Evolutionary conservation across 1,140 invertebrate genomes (phyloP), one percentile per base, ranked within the genome.

Genomic region (Ceratosolen fusciceps): DNA sequence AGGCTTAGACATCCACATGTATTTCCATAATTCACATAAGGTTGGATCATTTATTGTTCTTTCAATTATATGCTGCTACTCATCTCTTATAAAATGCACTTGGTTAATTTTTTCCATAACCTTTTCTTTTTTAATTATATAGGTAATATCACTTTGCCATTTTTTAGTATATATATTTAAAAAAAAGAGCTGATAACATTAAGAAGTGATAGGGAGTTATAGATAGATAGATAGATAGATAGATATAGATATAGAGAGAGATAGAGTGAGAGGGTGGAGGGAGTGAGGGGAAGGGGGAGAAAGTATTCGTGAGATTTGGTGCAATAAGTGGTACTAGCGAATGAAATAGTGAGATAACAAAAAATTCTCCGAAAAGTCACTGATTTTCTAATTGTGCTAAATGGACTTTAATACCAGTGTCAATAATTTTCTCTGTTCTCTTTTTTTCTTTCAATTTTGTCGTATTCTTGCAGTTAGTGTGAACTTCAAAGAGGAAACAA

Each of bases 371-470:
- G n/a, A 72, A 31, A 72, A 76, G 74, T 67, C 60, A 29, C 70
- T 56, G 62, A 84, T 77, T 85, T 84, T 83, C 83, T 84, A 86
- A 87, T 86, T 82, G 83, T 81, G 81, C 77, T 68, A 31, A 37
- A 60, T 65, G 67, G 78, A 68, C 62, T 72, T 67, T 80, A 56
- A 74, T 86, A 88, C 87, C 87, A 88, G 87, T 88, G 87, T 88
- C 87, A 86, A 86, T 88, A 85, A 85, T 82, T 75, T n/a, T 19
- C 56, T 58, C 56, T 29, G n/a, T n/a, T n/a, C 56, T 34, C 12
- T 24, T 3, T 34, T 7, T 65, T 31, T 65, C 19, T 37, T 65
- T 65, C 31, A 7, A 9, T 52, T 14, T 21, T 16, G 49, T 43
- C 39, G 39, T 43, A 43, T 5, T 43, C 39, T n/a, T n/a, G n/a